phyloP scores from a whole-genome alignment of 2,113 vertebrate species.

The Pleuronectes platessa region DNA sequence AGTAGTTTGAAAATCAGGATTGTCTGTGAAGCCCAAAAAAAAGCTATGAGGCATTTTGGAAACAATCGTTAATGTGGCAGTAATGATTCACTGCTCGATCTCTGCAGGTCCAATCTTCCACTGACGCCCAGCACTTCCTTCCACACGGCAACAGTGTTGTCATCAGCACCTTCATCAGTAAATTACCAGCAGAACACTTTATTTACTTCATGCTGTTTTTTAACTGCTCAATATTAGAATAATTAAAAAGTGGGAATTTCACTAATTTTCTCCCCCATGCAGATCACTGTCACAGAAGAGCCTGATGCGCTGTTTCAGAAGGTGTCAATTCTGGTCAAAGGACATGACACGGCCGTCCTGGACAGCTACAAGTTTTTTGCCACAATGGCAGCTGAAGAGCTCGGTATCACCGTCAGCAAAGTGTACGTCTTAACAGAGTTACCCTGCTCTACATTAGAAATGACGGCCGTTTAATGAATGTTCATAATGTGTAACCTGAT shows the following conservation, averaged over 20 bases:
- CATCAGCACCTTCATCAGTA: constrained; percentile 56
- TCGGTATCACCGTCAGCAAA: constrained; percentile 87
- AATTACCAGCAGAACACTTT: constrained; percentile 20
- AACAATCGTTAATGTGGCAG: too few relatives aligned
- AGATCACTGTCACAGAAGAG: constrained; percentile 90
- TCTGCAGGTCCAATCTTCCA: constrained; percentile 46
- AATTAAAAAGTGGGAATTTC: neutral
- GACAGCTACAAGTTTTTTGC: constrained; percentile 96
- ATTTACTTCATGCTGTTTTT: neutral
- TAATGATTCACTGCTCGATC: neutral
- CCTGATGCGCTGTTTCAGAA: constrained; percentile 90
- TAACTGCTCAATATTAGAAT: neutral
- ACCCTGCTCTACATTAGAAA: neutral
- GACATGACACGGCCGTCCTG: constrained; percentile 91
- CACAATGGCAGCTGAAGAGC: constrained; percentile 90
- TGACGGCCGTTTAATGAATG: neutral
- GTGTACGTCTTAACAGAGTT: constrained; percentile 85
- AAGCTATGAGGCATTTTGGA: too few relatives aligned
- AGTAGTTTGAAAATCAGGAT: too few relatives aligned
- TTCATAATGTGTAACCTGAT: neutral
- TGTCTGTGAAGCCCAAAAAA: too few relatives aligned
- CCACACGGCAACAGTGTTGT: constrained; percentile 54
- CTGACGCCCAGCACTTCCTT: constrained; percentile 50
- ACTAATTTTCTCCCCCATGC: constrained; percentile 20
- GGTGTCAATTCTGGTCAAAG: constrained; percentile 90